Evolutionary conservation across 2,888 invertebrate genomes (phyloP).

Genomic region (Amorpha juglandis): DNA sequence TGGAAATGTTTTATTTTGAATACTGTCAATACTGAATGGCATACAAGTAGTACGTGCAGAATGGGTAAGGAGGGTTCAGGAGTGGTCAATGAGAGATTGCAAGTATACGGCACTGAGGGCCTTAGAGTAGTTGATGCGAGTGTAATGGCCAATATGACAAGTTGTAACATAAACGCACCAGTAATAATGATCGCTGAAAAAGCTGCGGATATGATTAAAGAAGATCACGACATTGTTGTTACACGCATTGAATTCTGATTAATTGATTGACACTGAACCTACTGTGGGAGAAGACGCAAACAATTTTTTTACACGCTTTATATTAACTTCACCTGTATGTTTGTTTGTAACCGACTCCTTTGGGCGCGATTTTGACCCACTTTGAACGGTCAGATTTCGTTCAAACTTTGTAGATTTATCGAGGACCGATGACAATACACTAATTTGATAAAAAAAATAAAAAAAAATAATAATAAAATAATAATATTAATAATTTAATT

Average conservation of each 20-base stretch:
- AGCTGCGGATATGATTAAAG: constrained; percentile 84
- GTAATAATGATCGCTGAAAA: constrained; percentile 86
- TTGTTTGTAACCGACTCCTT: too few relatives aligned
- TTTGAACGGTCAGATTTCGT: too few relatives aligned
- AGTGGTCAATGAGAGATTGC: constrained; percentile 54
- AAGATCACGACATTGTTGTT: constrained; percentile 38
- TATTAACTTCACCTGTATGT: too few relatives aligned
- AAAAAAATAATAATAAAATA: too few relatives aligned
- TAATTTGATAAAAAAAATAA: too few relatives aligned
- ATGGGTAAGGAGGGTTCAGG: constrained; percentile 53
- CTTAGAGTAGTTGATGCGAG: constrained; percentile 86
- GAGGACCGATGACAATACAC: too few relatives aligned
- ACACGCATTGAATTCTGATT: background rate
- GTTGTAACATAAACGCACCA: constrained; percentile 86
- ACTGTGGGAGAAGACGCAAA: too few relatives aligned
- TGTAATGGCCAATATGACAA: constrained; percentile 84
- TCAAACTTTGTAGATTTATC: too few relatives aligned
- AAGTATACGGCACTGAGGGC: constrained; percentile 80
- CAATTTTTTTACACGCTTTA: too few relatives aligned
- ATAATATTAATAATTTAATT: too few relatives aligned
- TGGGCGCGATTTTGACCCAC: too few relatives aligned
- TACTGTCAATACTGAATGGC: constrained; percentile 85
- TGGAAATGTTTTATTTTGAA: constrained; percentile 51
- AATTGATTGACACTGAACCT: background rate
- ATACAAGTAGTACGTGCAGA: constrained; percentile 53